Evolutionary conservation across 2,113 vertebrate genomes (phyloP).

Genomic region (Buteo buteo): DNA sequence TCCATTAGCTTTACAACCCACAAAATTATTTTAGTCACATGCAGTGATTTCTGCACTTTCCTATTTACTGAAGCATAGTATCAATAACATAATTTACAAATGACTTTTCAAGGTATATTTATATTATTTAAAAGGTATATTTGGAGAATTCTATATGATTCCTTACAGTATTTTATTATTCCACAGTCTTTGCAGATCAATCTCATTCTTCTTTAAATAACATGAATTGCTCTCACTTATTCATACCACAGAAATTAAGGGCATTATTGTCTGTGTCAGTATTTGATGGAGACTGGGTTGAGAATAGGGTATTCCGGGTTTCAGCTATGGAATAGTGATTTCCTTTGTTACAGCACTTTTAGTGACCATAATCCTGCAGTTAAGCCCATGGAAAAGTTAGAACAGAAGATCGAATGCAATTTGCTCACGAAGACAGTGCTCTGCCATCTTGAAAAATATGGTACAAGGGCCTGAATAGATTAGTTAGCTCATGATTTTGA

Average conservation of each 20-base stretch:
- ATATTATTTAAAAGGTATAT: not conserved
- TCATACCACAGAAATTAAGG: not conserved
- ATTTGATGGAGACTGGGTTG: not conserved
- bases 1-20: not conserved
- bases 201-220: not conserved
- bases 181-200: not conserved
- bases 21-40: not conserved
- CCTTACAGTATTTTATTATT: not conserved
- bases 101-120: not conserved
- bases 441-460: not conserved
- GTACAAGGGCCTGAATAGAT: not conserved
- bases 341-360: conserved; percentile 27
- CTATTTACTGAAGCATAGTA: not conserved
- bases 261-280: not conserved
- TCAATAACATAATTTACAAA: not conserved
- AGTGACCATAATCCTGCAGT: not conserved
- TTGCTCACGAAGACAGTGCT: not conserved
- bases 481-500: not conserved
- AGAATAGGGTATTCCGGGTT: not conserved
- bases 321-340: conserved; percentile 9
- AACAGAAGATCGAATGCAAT: not conserved
- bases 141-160: not conserved
- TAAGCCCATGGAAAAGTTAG: not conserved
- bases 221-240: not conserved
- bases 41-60: not conserved